phyloP scores from a whole-genome alignment of 2,888 invertebrate species.

The Metallyticus violacea region DNA sequence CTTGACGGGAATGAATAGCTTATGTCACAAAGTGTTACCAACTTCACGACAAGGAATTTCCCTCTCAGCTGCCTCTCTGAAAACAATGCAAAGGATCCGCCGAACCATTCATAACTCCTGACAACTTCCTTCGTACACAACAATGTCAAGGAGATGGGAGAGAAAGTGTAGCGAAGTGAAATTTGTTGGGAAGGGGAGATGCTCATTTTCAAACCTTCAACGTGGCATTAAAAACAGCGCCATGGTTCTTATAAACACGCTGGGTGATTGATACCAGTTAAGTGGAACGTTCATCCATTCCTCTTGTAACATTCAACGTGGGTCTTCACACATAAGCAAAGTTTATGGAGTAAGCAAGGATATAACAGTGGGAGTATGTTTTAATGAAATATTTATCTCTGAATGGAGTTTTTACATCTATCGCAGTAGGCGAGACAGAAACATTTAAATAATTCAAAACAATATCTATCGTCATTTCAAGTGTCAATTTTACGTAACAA shows the following conservation, averaged over 20 bases:
- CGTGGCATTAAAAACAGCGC: background rate
- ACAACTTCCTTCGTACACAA: background rate
- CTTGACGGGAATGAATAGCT: background rate
- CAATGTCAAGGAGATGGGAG: background rate
- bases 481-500: no score
- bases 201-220: background rate
- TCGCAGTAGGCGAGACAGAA: no score
- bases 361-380: no score
- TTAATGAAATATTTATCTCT: no score
- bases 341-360: no score
- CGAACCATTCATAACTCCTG: constrained; percentile 7
- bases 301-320: background rate
- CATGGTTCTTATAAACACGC: background rate
- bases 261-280: background rate
- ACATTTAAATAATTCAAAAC: no score
- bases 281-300: background rate
- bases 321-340: no score
- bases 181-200: background rate
- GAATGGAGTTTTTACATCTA: no score
- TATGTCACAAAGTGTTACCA: constrained; percentile 9
- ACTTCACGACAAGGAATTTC: background rate
- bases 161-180: no score
- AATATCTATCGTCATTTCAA: no score
- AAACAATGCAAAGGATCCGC: background rate
- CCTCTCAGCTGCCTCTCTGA: background rate